Base-by-base conservation (phyloP, 2,797 vertebrate species). In the Bucorvus abyssinicus region DNA sequence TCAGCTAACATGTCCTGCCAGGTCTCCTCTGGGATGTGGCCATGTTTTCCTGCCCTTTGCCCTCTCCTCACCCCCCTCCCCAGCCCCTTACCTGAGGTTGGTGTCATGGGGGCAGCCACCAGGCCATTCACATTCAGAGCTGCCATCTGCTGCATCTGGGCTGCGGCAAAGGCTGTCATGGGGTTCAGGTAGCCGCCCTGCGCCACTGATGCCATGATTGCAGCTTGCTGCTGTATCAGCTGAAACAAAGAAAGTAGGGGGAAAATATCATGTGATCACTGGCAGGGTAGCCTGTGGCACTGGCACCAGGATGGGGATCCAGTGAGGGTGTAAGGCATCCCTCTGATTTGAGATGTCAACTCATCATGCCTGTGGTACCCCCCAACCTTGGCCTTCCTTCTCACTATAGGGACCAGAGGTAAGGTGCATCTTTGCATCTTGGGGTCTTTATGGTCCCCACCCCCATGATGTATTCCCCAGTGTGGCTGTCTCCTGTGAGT, bases 91-190 rank as follows among this genome's bases (percentile, higher is more conserved):
- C 99, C 99, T 99, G 99, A 99, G 94, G 99, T 99, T 96, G 99
- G 99, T 85, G 99, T 99, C 98, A 99, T 98, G 80, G 99, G 99
- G 38, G 98, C 98, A 50, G 99, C 99, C 1, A 99, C 99, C 96
- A 99, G 98, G 89, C 99, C 99, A 0, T 99, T 99, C 98, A 99
- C 99, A 96, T 98, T 98, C 94, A 98, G 97, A 71, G 99, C 99
- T 4, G 99, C 99, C 99, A 99, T 99, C 98, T 99, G 99, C 97
- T 99, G 99, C 99, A 99, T 99, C 98, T 99, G 99, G 95, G 99
- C 99, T 1, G 99, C 99, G 38, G 99, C 99, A 17, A 99, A 99
- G 77, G 99, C 99, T 34, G 99, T 99, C 99, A 99, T 99, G 68
- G 99, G 99, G 97, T 99, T 99, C 98, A 99, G 99, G 98, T 99